Percentiles rank a stretch among this genome's conserved stretches.
Evolutionary conservation across 2,888 invertebrate species (phyloP).

Genomic region (Pristionchus mayeri): DNA sequence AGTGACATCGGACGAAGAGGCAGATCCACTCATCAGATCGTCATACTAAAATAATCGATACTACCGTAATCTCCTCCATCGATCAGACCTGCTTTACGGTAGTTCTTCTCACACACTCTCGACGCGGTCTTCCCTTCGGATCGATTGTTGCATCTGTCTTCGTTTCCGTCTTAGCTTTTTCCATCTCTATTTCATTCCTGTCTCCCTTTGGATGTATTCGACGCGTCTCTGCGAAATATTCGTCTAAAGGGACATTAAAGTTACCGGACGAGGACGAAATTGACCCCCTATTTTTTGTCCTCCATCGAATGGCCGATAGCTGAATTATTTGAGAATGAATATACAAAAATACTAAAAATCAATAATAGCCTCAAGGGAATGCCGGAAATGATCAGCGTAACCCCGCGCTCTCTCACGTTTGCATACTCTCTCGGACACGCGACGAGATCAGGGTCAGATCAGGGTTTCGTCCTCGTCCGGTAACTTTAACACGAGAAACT

Average conservation of each 20-base stretch:
- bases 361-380: no score
- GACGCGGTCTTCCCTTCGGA: not conserved
- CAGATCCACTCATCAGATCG: slow-evolving; percentile 15
- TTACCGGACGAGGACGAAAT: no score
- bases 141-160: not conserved
- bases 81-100: not conserved
- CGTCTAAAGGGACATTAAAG: no score
- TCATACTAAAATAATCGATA: not conserved
- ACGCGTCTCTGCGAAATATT: slow-evolving; percentile 2
- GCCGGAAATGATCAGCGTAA: no score
- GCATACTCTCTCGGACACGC: no score
- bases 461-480: no score
- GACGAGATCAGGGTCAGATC: no score
- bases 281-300: no score
- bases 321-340: no score
- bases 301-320: no score
- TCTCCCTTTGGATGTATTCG: not conserved
- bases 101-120: slow-evolving; percentile 11
- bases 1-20: slow-evolving; percentile 1
- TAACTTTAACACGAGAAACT: not conserved
- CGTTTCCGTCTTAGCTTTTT: not conserved
- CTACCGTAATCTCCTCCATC: not conserved
- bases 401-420: no score
- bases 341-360: no score
- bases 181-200: not conserved